A percentile compares a stretch with the other conserved stretches of the same genome.
Evolutionary conservation across 2,113 vertebrate species (phyloP).

Genomic region (Copsychus sechellarum): DNA sequence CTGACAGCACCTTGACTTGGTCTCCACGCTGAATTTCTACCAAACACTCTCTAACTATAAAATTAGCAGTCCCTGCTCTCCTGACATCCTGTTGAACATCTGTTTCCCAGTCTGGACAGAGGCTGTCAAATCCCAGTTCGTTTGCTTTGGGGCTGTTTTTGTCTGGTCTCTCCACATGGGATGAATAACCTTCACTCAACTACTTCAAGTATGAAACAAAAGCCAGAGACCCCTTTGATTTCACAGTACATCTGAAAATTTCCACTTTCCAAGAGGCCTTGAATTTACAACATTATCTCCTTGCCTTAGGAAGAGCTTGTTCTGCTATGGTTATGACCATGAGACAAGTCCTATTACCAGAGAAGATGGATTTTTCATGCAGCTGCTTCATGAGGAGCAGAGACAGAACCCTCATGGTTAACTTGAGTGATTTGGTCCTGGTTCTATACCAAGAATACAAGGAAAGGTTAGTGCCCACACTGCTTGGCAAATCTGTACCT

Average conservation of each 20-base stretch:
- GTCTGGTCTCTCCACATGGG: neutral
- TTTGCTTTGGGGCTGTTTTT: slow-evolving; percentile 6
- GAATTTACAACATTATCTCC: neutral
- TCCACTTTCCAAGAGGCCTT: neutral
- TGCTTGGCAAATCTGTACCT: neutral
- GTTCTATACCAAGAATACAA: neutral
- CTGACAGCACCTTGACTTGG: neutral
- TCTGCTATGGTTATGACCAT: neutral
- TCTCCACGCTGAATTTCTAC: neutral
- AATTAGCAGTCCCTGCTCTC: neutral
- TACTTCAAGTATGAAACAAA: neutral
- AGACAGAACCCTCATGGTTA: neutral
- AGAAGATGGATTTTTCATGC: neutral
- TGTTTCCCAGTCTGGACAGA: slow-evolving; percentile 29
- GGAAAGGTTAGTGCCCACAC: neutral
- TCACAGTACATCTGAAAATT: neutral
- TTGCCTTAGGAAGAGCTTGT: neutral
- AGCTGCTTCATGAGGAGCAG: neutral
- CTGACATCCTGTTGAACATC: neutral
- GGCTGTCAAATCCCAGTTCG: neutral
- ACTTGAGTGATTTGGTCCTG: neutral
- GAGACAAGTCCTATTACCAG: neutral
- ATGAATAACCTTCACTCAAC: neutral
- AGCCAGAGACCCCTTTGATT: neutral
- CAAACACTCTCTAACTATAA: neutral